Conservation (phyloP, 2,888 invertebrate species). For the Lasioglossum figueresi region DNA sequence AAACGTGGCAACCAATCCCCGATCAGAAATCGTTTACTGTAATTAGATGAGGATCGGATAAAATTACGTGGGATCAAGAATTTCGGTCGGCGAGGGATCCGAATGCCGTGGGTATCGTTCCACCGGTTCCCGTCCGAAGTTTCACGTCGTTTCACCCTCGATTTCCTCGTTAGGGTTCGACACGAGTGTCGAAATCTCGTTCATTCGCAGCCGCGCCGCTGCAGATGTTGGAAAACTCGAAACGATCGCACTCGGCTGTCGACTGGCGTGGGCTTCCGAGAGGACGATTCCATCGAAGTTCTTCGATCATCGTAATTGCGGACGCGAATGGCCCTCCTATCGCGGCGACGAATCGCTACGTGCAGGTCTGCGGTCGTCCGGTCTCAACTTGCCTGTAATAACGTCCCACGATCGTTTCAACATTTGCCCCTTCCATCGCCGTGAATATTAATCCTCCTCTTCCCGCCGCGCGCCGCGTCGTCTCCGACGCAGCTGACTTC, state of each 20-base stretch:
- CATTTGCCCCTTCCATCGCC: not conserved
- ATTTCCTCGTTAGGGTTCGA: slow-evolving; percentile 61
- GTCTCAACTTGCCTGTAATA: slow-evolving; percentile 33
- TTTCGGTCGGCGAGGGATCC: not conserved
- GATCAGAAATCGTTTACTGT: slow-evolving; percentile 17
- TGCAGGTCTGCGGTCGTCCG: slow-evolving; percentile 28
- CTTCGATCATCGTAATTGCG: slow-evolving; percentile 69
- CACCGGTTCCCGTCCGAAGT: slow-evolving; percentile 42
- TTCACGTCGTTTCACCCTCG: slow-evolving; percentile 54
- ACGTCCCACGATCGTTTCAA: not conserved
- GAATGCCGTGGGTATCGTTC: slow-evolving; percentile 13
- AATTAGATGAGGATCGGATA: slow-evolving; percentile 24
- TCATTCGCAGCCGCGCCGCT: slow-evolving; percentile 40
- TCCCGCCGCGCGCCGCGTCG: too few relatives aligned
- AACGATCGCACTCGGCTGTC: slow-evolving; percentile 55
- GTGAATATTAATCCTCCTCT: not conserved
- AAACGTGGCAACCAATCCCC: not conserved
- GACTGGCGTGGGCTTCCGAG: slow-evolving; percentile 20
- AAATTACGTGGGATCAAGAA: slow-evolving; percentile 37
- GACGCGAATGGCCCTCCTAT: slow-evolving; percentile 37
- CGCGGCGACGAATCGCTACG: slow-evolving; percentile 52
- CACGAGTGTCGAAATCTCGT: slow-evolving; percentile 53
- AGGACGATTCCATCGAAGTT: slow-evolving; percentile 61
- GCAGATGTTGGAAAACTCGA: slow-evolving; percentile 66
- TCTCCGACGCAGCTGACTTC: not conserved